phyloP scores from a whole-genome alignment of 2,888 invertebrate genomes.

The Dynastes grantii region DNA sequence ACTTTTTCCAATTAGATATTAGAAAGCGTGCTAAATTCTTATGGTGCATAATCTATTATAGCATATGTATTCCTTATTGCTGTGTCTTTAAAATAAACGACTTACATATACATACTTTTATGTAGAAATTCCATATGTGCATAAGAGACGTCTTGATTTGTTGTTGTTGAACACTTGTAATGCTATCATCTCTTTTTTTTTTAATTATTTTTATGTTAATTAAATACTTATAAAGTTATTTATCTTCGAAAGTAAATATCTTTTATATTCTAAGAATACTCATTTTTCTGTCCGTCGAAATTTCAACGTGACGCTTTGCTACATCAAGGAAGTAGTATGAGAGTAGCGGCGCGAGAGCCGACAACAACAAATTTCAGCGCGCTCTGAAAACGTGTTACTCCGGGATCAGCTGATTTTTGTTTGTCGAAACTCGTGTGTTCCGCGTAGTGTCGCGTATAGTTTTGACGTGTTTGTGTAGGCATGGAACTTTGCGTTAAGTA shows the following conservation, averaged over 20 bases:
- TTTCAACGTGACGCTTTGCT: conserved; percentile 4
- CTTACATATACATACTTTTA: conserved; percentile 18
- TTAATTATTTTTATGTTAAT: neutral
- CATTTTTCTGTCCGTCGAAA: conserved; percentile 10
- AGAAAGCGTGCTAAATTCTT: conserved; percentile 32
- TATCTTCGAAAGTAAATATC: neutral
- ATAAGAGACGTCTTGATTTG: neutral
- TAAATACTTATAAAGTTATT: neutral
- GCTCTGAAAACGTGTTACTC: conserved; percentile 47
- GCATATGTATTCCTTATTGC: conserved; percentile 29
- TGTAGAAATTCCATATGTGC: neutral
- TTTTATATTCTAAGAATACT: neutral
- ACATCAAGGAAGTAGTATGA: conserved; percentile 9
- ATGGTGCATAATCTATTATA: conserved; percentile 10
- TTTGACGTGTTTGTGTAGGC: conserved; percentile 1
- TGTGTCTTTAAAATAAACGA: conserved; percentile 22
- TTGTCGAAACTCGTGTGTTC: conserved; percentile 49
- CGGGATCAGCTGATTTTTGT: conserved; percentile 53
- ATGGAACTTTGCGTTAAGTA: conserved; percentile 1
- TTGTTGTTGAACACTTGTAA: neutral
- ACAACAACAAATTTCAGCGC: conserved; percentile 46
- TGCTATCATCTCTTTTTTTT: neutral
- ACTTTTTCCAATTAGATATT: conserved; percentile 22
- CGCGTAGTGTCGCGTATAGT: conserved; percentile 42
- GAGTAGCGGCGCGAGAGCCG: conserved; percentile 26